Base-by-base conservation (phyloP, 2,797 vertebrate genomes). In the Natrix natrix region DNA sequence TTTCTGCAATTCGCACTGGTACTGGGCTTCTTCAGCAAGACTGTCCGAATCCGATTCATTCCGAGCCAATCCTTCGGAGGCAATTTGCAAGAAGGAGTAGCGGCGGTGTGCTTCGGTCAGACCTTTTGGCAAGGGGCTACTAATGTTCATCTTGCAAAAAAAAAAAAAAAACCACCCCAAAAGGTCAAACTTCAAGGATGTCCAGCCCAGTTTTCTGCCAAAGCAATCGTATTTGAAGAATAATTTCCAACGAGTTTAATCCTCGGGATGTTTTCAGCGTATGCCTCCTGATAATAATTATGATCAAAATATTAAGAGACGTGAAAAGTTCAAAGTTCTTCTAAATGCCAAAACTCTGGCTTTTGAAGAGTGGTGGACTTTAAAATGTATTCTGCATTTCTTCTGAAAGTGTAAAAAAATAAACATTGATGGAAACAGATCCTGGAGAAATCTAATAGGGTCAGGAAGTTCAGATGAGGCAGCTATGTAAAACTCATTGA, bases 1-100 rank as follows among this genome's bases (percentile, higher is more conserved):
- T 17, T 93, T 95, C 43, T 96, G 96, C 3, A 97, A 95, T 12
- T 97, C 93, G 28, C 94, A 86, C 86, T 96, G 97, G 88, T 94
- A 87, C 5, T 74, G 94, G 63, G 86, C 96, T 91, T 98, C 98
- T 90, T 94, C 97, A 20, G 90, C 93, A 66, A 98, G 94, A 88
- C 97, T 97, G 95, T 98, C 97, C 0, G 97, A 97, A 89, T 98
- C 97, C 0, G 97, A 98, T 56, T 97, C 13, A 0, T n/a, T 92
- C 63, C 89, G 66, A 63, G 74, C 83, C 66, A 17, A 43, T 1
- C 48, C 93, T 48, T 92, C 86, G 17, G 94, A 16, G 5, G 93
- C 93, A 11, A 20, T 90, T 54, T 96, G 95, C 90, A 96, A 91
- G 10, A 89, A 94, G 0, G 86, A 83, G 60, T 92, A 95, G 54